Evolutionary conservation across 53 echinoderm and acorn worm species (phyloP).

Genomic region (Arbacia lixula): DNA sequence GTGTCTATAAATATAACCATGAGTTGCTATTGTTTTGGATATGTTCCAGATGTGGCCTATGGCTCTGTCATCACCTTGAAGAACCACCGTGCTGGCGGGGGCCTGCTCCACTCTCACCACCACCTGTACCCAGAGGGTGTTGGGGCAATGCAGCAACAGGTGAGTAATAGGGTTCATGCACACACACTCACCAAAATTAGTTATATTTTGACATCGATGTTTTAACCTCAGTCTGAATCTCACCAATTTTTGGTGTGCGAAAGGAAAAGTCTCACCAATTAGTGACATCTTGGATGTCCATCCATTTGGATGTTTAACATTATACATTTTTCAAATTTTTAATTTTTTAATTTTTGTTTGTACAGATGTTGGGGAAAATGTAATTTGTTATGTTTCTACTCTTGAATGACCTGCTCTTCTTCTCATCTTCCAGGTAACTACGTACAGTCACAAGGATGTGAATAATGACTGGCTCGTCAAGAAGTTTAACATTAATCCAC

Average conservation of each 20-base stretch:
- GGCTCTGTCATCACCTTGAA: conserved; percentile 97
- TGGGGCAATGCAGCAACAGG: conserved; percentile 95
- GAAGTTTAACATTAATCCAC: conserved; percentile 59
- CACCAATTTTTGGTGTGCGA: too few species aligned
- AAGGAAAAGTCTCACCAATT: too few species aligned
- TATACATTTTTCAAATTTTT: too few species aligned
- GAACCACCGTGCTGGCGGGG: conserved; percentile 82
- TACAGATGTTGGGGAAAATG: neutral
- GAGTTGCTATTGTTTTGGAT: too few species aligned
- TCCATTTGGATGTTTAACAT: too few species aligned
- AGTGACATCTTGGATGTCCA: too few species aligned
- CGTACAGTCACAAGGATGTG: conserved; percentile 88
- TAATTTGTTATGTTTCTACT: neutral
- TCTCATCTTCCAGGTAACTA: conserved; percentile 79
- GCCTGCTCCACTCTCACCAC: conserved; percentile 86
- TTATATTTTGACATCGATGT: too few species aligned
- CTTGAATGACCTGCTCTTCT: neutral
- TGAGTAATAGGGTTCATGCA: too few species aligned
- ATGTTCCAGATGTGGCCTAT: conserved; percentile 77
- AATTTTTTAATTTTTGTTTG: too few species aligned
- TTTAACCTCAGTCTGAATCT: too few species aligned
- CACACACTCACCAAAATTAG: too few species aligned
- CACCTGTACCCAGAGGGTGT: conserved; percentile 91
- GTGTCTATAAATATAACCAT: too few species aligned
- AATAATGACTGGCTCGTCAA: conserved; percentile 92